These are phyloP conservation scores for Euzophera pinguis DNA, from an alignment of 2,888 invertebrate genomes.

Conservation along the genomic window DNA sequence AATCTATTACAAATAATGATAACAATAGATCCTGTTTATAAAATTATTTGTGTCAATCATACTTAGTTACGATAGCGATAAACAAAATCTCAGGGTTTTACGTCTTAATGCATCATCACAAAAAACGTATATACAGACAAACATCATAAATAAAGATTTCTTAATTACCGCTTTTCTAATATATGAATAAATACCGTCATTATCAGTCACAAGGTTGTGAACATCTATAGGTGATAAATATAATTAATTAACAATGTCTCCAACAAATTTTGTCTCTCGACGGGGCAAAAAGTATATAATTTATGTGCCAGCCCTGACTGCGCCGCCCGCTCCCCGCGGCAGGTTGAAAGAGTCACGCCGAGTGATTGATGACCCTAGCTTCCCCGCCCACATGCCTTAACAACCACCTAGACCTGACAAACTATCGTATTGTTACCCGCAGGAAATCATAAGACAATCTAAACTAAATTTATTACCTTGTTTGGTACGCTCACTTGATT, in stretches of 20 bases:
- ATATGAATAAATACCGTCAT: constrained; percentile 7
- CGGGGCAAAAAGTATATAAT: constrained; percentile 67
- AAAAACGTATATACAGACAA: not conserved
- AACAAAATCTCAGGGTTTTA: not conserved
- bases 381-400: constrained; percentile 60
- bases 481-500: constrained; percentile 36
- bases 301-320: constrained; percentile 61
- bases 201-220: constrained; percentile 11
- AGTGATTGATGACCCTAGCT: constrained; percentile 70
- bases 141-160: constrained; percentile 7
- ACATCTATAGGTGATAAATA: constrained; percentile 29
- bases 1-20: no score
- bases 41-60: not conserved
- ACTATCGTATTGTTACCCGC: constrained; percentile 59
- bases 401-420: constrained; percentile 69
- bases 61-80: not conserved
- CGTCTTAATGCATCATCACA: not conserved
- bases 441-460: constrained; percentile 61
- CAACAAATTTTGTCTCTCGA: constrained; percentile 69
- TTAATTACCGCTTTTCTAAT: constrained; percentile 10
- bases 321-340: constrained; percentile 44
- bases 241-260: constrained; percentile 70
- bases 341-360: constrained; percentile 77
- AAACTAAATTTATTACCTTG: constrained; percentile 51
- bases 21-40: not conserved